A percentile compares a stretch with the other conserved stretches of the same genome.
phyloP scores from a whole-genome alignment of 2,797 vertebrate genomes.

The Lithobates sylvaticus region DNA sequence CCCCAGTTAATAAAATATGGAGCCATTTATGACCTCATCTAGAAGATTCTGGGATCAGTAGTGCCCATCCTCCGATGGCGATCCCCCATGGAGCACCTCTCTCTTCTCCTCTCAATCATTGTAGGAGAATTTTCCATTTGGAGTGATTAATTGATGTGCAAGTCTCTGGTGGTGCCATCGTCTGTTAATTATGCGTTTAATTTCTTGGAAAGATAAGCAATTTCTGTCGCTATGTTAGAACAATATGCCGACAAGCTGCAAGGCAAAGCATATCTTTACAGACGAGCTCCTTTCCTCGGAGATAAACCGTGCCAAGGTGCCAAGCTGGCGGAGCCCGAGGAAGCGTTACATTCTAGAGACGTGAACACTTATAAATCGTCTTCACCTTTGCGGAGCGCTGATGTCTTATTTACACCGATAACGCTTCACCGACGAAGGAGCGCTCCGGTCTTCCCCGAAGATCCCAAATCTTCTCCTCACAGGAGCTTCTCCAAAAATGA shows the following conservation, averaged over 20 bases:
- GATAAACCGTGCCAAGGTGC: background rate
- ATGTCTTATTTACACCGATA: background rate
- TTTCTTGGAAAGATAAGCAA: slow-evolving; percentile 50
- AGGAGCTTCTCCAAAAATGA: no score
- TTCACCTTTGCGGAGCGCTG: background rate
- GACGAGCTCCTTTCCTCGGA: background rate
- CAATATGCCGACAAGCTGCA: slow-evolving; percentile 39
- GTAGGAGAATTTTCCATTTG: slow-evolving; percentile 16
- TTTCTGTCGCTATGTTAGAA: slow-evolving; percentile 17
- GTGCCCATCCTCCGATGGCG: no score
- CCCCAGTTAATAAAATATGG: no score
- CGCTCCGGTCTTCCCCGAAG: no score
- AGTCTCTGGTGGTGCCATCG: background rate
- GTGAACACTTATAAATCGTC: background rate
- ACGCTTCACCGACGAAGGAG: background rate
- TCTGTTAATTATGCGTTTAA: slow-evolving; percentile 52
- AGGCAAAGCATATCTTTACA: slow-evolving; percentile 16
- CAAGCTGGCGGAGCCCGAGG: background rate
- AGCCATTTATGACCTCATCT: no score
- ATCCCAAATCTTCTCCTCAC: no score
- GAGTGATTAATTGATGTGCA: slow-evolving; percentile 27
- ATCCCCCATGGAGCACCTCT: background rate
- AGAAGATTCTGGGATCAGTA: background rate
- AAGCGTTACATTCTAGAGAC: background rate
- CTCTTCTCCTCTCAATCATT: background rate